Evolutionary conservation across 2,113 vertebrate genomes (phyloP), one percentile per base, ranked within the genome.

Genomic region (Tachuris rubrigastra): DNA sequence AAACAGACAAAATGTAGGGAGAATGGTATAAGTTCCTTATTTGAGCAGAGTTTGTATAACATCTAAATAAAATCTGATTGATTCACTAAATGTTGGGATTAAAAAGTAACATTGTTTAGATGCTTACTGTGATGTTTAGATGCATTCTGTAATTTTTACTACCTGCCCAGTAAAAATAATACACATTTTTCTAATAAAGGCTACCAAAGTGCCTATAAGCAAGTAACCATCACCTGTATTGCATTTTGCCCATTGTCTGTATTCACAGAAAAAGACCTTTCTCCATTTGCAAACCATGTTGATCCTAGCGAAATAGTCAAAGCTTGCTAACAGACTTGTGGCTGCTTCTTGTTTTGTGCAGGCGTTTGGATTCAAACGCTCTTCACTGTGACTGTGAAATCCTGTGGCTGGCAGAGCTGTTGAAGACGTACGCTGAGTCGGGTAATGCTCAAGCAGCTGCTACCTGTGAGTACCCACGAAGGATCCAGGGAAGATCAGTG

Each of bases 351-450:
- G 35, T 80, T 89, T 46, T 85, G 17, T 87, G 24, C 96, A 99
- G 99, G 95, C 98, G 99, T 13, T 97, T 99, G 97, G 99, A 99
- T 95, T 99, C 99, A 4, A 99, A 99, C 2, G 96, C 98, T 3
- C 98, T 99, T 30, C 99, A 98, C 97, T 99, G 99, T 42, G 99
- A 99, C 98, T 99, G 99, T 72, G 99, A 99, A 76, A 98, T 99
- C 91, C 98, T 99, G 56, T 99, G 99, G 99, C 95, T 99, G 97
- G 99, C 99, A 0, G 99, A 99, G 89, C 97, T 99, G 92, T 94
- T 99, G 89, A 99, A 99, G 94, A 98, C 98, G 4, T 99, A 99
- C 0, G 99, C 99, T 0, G 98, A 99, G 96, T 99, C 99, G 0
- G 99, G 99, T 18, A 99, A 99, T 2, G 99, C 99, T 1, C 99